Base-by-base conservation (phyloP, 2,888 invertebrate species). In the Andrena bucephala region DNA sequence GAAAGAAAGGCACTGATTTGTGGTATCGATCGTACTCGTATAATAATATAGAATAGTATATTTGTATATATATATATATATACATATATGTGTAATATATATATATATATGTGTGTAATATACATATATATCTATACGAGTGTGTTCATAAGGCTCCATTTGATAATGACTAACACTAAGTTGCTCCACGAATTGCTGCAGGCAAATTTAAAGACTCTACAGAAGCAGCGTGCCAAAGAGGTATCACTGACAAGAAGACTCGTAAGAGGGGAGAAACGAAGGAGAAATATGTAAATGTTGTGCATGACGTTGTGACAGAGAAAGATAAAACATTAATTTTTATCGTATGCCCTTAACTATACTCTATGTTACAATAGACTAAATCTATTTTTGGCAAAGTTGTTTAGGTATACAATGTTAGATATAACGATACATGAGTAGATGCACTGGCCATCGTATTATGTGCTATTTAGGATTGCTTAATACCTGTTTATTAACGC, bases 351-450 rank as follows among this genome's bases (percentile, higher is more conserved):
- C 91, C 94, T 94, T 94, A 94, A 93, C 93, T 94, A 94, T 92
- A 92, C 86, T 93, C 93, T 94, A 94, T 93, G 93, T 93, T 93
- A 94, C 90, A 92, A 57, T 90, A 90, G 90, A 93, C 94, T 94
- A 94, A 93, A 94, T 91, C 94, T 94, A 94, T 94, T 94, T 94
- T 94, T 94, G 94, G 94, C 93, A 94, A 94, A 93, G 93, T 93
- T 93, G 91, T 93, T 94, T 93, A 93, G 92, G 94, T 94, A 92
- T 93, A 93, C 90, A 90, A 92, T 90, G 92, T 93, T 92, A 92
- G 87, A 90, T 92, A 93, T 92, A 91, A 93, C 89, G 89, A 92
- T 93, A 93, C 92, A 91, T 91, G 90, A 91, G 92, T 92, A 91
- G 93, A 94, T 93, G 93, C 93, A 94, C 93, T 94, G 94, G 94